A percentile compares a stretch with the other conserved stretches of the same genome.
These are phyloP conservation scores for Chrysogorgia sp. DNA, from an alignment of 92 coral and sea anemone genomes.

Conservation along the genomic window DNA sequence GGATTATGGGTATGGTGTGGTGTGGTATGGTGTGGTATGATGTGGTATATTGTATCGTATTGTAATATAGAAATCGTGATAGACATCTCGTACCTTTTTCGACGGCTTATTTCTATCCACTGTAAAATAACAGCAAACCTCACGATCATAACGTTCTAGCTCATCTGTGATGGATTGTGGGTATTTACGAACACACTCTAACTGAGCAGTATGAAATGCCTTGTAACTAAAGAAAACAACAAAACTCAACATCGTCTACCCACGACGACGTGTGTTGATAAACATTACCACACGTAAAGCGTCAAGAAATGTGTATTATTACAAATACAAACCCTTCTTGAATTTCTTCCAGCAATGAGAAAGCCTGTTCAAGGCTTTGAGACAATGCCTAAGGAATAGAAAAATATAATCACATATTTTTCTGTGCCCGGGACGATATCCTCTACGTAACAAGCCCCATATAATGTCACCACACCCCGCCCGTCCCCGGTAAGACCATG, in stretches of 20 bases:
- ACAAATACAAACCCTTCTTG: no score
- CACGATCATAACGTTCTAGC: conserved; percentile 72
- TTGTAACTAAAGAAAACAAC: conserved; percentile 64
- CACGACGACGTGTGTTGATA: background rate
- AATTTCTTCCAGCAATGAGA: no score
- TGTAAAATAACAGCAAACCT: conserved; percentile 89
- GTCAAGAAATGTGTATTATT: no score
- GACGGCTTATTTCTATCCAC: conserved; percentile 74
- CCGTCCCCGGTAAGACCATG: no score
- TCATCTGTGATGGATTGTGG: conserved; percentile 87
- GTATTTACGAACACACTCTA: conserved; percentile 78
- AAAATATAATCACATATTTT: background rate
- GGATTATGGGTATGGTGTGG: background rate
- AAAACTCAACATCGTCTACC: background rate
- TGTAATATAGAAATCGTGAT: background rate
- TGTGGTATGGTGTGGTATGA: background rate
- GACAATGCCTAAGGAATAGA: conserved; percentile 5
- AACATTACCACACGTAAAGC: background rate
- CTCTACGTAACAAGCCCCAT: no score
- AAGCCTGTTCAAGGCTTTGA: background rate
- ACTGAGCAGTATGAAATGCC: conserved; percentile 77
- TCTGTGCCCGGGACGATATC: no score
- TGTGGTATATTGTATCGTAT: background rate
- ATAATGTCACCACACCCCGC: no score
- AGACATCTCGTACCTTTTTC: conserved; percentile 25